phyloP scores from a whole-genome alignment of 2,888 invertebrate species.

The Nesidiocoris tenuis region DNA sequence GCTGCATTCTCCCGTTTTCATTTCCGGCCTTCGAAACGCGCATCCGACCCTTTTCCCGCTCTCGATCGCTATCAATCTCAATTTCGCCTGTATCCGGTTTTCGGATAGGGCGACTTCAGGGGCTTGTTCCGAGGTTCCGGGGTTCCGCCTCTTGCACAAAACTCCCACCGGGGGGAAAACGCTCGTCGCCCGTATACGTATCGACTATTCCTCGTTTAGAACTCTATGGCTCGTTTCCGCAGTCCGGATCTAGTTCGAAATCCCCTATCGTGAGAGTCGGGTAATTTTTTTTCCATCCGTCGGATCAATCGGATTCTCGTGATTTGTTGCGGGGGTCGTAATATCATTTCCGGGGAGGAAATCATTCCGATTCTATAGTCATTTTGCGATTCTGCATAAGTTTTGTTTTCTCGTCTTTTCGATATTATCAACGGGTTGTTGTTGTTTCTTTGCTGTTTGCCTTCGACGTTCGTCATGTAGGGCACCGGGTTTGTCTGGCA shows the following conservation, averaged over 20 bases:
- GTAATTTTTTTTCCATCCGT: neutral
- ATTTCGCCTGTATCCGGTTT: constrained; percentile 17
- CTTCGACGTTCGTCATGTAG: too few relatives aligned
- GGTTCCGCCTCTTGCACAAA: neutral
- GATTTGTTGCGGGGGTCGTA: neutral
- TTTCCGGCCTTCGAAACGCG: neutral
- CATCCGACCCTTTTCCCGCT: neutral
- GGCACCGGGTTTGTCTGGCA: too few relatives aligned
- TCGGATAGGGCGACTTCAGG: neutral
- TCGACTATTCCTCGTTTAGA: neutral
- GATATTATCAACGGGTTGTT: too few relatives aligned
- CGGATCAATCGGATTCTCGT: neutral
- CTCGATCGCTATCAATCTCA: constrained; percentile 29
- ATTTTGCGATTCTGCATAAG: neutral
- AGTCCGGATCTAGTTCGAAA: neutral
- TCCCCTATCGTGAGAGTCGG: neutral
- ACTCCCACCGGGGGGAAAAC: neutral
- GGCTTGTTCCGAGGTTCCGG: neutral
- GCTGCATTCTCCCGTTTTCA: neutral
- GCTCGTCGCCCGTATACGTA: neutral
- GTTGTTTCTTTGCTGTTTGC: too few relatives aligned
- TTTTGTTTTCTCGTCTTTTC: too few relatives aligned
- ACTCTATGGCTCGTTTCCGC: neutral
- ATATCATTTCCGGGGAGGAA: neutral
- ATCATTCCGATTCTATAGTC: neutral